These are phyloP conservation scores for Aurelia aurita DNA, from an alignment of 30 jellyfish, hydroid and myxozoan species.

Conservation along the genomic window DNA sequence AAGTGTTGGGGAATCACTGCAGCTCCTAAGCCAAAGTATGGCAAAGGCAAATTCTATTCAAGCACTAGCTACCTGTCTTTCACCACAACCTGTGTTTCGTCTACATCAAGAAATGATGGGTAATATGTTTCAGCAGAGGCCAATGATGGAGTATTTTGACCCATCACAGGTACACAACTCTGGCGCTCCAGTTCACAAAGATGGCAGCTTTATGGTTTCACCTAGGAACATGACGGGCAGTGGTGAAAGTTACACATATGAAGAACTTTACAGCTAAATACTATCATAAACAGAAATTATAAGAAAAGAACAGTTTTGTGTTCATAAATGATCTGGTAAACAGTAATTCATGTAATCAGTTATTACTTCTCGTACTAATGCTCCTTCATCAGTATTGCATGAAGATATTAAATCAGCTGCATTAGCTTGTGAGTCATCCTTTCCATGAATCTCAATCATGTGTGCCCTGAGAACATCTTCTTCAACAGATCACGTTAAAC, in stretches of 20 bases:
- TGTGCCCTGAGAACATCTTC: conserved; percentile 31
- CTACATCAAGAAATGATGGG: conserved; percentile 3
- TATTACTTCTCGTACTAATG: conserved; percentile 22
- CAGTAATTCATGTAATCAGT: conserved; percentile 35
- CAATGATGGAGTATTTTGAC: conserved; percentile 15
- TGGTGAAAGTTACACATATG: background rate
- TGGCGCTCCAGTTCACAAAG: conserved; percentile 1
- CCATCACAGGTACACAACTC: conserved; percentile 10
- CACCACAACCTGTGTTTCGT: conserved; percentile 46
- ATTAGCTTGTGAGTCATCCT: conserved; percentile 31
- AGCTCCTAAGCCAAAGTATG: conserved; percentile 58
- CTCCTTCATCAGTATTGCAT: conserved; percentile 44
- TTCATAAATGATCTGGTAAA: conserved; percentile 28
- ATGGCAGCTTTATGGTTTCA: conserved; percentile 4
- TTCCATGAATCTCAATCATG: conserved; percentile 27
- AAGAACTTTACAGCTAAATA: background rate
- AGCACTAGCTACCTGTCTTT: conserved; percentile 32
- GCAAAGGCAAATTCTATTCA: conserved; percentile 48
- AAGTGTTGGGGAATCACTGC: conserved; percentile 54
- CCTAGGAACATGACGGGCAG: background rate
- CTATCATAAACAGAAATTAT: background rate
- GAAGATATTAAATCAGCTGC: conserved; percentile 37
- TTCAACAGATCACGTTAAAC: too few species aligned
- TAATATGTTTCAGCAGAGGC: conserved; percentile 41
- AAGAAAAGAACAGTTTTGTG: background rate